phyloP scores from a whole-genome alignment of 2,797 vertebrate species.

The Sebastes ruberrimus region DNA sequence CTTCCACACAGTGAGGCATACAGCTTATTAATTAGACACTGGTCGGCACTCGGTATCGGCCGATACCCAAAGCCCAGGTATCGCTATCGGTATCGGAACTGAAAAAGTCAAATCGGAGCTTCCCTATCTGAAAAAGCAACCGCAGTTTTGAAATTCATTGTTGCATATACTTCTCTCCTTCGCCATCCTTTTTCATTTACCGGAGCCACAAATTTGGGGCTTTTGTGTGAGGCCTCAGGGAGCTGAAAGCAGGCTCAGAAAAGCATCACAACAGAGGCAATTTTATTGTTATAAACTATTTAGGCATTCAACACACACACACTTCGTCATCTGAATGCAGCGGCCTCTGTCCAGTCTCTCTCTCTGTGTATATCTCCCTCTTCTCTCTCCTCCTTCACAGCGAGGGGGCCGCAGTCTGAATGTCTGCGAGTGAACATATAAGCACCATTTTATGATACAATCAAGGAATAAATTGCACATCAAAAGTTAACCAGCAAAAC shows the following conservation, averaged over 20 bases:
- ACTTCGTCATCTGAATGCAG: slow-evolving; percentile 22
- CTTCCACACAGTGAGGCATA: too few species aligned
- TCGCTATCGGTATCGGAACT: too few species aligned
- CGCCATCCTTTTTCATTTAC: neutral
- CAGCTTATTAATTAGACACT: too few species aligned
- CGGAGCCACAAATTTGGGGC: neutral
- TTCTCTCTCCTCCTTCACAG: slow-evolving; percentile 29
- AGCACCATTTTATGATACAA: slow-evolving; percentile 35
- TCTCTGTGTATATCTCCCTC: neutral
- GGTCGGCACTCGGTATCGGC: rapidly evolving
- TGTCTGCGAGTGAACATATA: slow-evolving; percentile 8
- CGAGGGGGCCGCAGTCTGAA: slow-evolving; percentile 12
- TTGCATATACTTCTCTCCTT: neutral
- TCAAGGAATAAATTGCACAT: slow-evolving; percentile 52
- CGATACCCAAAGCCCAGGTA: too few species aligned
- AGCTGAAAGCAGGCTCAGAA: slow-evolving; percentile 22
- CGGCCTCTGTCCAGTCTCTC: slow-evolving; percentile 13
- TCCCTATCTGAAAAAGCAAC: neutral
- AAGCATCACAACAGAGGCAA: slow-evolving; percentile 30
- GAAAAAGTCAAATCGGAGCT: rapidly evolving
- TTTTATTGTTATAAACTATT: slow-evolving; percentile 55
- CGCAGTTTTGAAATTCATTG: slow-evolving; percentile 13
- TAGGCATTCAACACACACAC: slow-evolving; percentile 35
- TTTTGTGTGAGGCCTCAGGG: slow-evolving; percentile 12
- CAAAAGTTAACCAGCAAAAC: slow-evolving; percentile 50